Evolutionary conservation across 2,888 invertebrate species (phyloP), one percentile per base, ranked within the genome.

Genomic region (Mythimna pallens): DNA sequence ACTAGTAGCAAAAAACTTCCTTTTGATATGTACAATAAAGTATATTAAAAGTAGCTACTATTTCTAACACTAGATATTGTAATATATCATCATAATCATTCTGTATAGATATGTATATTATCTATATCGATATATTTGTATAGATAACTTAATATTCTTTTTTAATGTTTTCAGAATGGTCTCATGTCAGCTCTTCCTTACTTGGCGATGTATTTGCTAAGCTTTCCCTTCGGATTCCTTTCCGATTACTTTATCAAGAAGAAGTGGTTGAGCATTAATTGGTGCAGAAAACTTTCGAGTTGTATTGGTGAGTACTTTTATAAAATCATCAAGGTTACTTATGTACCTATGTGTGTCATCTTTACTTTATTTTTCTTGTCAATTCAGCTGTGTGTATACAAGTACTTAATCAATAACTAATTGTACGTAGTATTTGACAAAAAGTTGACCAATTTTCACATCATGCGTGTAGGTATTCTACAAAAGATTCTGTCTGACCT

Each of bases 171-270:
- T 36, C 91, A 97, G 97, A 98, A 98, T 87, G 98, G 98, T 0
- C 86, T 97, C 3, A 93, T 98, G 71, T 98, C 98, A 14, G 97
- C 98, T 0, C 90, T 98, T 12, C 98, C 98, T 0, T 98, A 98
- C 88, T 91, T 98, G 47, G 97, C 96, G 0, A 97, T 98, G 94
- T 98, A 97, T 96, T 54, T 98, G 10, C 89, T 97, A 69, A 83
- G 94, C 57, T 95, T 95, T 58, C 94, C 94, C 0, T 85, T 93
- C 22, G 95, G 95, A 3, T 92, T 91, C 82, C 9, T 91, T 0
- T 97, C 98, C 0, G 98, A 98, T 88, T 95, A 93, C 68, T 87
- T 97, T 0, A 94, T 97, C 6, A 96, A 93, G 71, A 96, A 94
- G 73, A 93, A 96, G 22, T 92, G 96, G 85, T 77, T 97, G 6